phyloP scores from a whole-genome alignment of 2,113 vertebrate species.

The Solea solea region DNA sequence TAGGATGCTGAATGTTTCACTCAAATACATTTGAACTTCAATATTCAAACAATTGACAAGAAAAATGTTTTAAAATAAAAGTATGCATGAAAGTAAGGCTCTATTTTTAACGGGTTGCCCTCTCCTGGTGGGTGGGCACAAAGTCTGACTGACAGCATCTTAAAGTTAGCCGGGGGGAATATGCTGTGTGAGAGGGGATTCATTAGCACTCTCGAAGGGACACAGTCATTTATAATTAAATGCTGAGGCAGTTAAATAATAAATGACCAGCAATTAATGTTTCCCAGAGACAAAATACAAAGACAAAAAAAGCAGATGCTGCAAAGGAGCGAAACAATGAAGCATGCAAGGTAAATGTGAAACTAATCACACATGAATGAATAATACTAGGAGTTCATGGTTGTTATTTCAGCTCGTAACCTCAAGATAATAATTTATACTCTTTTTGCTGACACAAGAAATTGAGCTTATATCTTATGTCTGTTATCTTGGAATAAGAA shows the following conservation, averaged over 20 bases:
- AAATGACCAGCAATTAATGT: slow-evolving; percentile 50
- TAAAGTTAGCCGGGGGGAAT: slow-evolving; percentile 29
- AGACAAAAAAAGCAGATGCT: background rate
- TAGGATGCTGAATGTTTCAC: too few relatives aligned
- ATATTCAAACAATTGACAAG: too few relatives aligned
- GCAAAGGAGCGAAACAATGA: background rate
- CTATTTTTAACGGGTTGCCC: background rate
- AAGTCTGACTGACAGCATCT: slow-evolving; percentile 16
- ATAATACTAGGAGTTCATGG: background rate
- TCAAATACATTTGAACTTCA: too few relatives aligned
- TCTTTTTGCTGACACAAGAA: background rate
- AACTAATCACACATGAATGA: slow-evolving; percentile 3
- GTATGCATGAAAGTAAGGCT: background rate
- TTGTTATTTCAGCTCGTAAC: background rate
- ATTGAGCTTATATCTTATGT: background rate
- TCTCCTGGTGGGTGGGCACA: background rate
- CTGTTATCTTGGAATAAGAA: too few relatives aligned
- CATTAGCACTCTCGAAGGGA: slow-evolving; percentile 68
- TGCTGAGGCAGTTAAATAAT: slow-evolving; percentile 61
- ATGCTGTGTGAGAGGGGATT: slow-evolving; percentile 44
- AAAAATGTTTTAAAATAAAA: too few relatives aligned
- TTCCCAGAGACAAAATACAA: slow-evolving; percentile 47
- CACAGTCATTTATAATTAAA: slow-evolving; percentile 70
- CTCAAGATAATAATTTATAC: background rate
- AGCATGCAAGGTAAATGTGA: background rate